phyloP scores from a whole-genome alignment of 2,113 vertebrate species.

The Pristiophorus japonicus region DNA sequence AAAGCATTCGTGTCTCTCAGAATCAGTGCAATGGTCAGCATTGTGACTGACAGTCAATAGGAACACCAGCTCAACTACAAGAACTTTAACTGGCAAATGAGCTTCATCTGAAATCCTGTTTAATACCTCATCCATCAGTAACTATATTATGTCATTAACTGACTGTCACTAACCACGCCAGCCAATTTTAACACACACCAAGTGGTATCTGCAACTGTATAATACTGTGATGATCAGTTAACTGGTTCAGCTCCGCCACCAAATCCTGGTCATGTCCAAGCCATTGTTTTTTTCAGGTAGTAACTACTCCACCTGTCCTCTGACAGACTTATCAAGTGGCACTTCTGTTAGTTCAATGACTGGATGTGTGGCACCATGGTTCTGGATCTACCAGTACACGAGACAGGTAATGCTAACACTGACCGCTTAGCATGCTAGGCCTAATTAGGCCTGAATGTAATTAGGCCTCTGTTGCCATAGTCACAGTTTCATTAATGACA shows the following conservation, averaged over 20 bases:
- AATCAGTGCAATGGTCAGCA: neutral
- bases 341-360: neutral
- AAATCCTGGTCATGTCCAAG: neutral
- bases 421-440: conserved; percentile 18
- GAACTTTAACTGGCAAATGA: neutral
- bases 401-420: conserved; percentile 24
- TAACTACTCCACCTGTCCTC: neutral
- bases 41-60: neutral
- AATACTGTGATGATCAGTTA: neutral
- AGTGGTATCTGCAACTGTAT: neutral
- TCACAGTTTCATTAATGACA: conserved; percentile 3
- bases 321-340: neutral
- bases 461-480: neutral
- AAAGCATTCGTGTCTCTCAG: neutral
- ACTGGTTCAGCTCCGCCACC: neutral
- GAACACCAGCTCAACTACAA: neutral
- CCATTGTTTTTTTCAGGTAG: neutral
- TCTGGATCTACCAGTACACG: neutral
- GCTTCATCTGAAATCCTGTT: neutral
- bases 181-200: neutral
- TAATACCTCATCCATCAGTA: neutral
- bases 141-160: neutral
- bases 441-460: neutral
- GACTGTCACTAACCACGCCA: neutral
- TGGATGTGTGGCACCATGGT: neutral